Evolutionary conservation across 2,797 vertebrate genomes (phyloP).

Genomic region (Ctenosaura bakeri): DNA sequence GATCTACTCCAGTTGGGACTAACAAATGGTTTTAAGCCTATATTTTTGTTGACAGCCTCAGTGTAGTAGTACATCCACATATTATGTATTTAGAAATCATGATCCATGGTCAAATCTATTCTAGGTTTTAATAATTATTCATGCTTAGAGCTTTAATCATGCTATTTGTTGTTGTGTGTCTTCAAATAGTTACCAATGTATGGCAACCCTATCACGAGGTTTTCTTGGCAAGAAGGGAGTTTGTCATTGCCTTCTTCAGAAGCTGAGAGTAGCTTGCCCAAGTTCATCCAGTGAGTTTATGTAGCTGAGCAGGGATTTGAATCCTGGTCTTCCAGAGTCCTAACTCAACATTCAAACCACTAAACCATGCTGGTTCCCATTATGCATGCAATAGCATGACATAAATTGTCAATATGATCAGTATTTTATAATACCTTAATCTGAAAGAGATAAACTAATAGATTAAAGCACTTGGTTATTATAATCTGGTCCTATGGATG

Average conservation of each 20-base stretch:
- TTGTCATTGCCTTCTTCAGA: no score
- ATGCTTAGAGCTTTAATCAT: neutral
- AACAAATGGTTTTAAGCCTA: no score
- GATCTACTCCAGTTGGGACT: no score
- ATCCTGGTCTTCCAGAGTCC: no score
- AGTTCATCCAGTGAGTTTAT: no score
- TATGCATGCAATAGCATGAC: neutral
- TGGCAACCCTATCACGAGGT: no score
- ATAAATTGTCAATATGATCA: neutral
- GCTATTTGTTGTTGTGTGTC: no score
- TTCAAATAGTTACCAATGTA: no score
- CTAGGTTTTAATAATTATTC: neutral
- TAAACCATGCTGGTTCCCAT: neutral
- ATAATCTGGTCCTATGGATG: neutral
- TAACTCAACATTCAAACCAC: no score
- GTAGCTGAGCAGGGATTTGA: no score
- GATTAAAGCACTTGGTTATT: neutral
- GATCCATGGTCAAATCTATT: neutral
- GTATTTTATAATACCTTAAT: neutral
- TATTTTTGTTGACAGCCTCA: neutral
- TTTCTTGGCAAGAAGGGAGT: no score
- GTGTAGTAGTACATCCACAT: neutral
- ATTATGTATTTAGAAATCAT: neutral
- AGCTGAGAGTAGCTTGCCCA: no score
- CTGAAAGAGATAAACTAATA: neutral